These are phyloP conservation scores for Acrocyrtus sp. DNA, from an alignment of 2,888 invertebrate genomes.

Conservation along the genomic window DNA sequence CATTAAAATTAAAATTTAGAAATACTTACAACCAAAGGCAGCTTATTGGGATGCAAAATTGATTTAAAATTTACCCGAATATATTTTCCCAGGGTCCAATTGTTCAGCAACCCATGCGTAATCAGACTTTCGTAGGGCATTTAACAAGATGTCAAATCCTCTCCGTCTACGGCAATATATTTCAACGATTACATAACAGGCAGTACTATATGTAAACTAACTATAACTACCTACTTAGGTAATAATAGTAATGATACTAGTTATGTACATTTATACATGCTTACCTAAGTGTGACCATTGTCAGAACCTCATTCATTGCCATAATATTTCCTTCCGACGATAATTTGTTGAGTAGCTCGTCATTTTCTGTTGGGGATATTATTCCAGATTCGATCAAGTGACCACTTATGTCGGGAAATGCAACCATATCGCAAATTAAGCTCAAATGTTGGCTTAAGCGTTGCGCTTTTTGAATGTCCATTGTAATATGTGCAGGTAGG, in stretches of 20 bases:
- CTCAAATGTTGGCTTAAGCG: slow-evolving; percentile 29
- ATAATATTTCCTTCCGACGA: slow-evolving; percentile 23
- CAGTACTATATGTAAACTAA: no score
- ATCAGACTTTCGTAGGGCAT: slow-evolving; percentile 26
- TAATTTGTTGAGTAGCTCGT: slow-evolving; percentile 10
- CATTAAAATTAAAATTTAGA: no score
- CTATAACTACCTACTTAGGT: neutral
- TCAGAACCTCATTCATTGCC: slow-evolving; percentile 39
- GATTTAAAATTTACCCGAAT: no score
- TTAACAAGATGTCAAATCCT: slow-evolving; percentile 42
- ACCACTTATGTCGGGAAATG: slow-evolving; percentile 30
- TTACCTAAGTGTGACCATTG: slow-evolving; percentile 36
- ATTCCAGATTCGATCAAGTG: slow-evolving; percentile 15
- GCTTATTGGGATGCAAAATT: no score
- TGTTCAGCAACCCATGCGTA: slow-evolving; percentile 51
- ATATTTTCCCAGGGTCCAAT: slow-evolving; percentile 27
- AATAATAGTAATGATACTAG: neutral
- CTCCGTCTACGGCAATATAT: slow-evolving; percentile 15
- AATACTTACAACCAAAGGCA: no score
- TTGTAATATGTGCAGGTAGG: no score
- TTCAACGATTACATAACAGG: no score
- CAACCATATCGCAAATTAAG: slow-evolving; percentile 42
- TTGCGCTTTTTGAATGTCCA: slow-evolving; percentile 43
- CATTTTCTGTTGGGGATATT: slow-evolving; percentile 1
- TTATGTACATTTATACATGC: neutral